Conservation (phyloP, 2,888 invertebrate genomes). For the Idaea aversata region DNA sequence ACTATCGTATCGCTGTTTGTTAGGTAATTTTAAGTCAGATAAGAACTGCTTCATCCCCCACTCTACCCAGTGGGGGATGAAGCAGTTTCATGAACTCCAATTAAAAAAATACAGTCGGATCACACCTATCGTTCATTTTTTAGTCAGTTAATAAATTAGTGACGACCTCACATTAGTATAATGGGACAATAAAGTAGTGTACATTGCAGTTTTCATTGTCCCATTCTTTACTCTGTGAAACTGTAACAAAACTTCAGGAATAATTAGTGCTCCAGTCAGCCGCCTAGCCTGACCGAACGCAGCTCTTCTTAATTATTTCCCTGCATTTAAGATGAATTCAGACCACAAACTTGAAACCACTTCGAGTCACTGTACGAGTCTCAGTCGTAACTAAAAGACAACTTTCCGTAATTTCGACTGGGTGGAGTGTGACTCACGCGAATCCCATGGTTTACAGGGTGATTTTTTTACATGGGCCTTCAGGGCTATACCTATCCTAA, state of each 20-base stretch:
- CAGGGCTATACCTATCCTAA: no score
- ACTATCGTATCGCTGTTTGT: no score
- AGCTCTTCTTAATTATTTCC: conserved; percentile 26
- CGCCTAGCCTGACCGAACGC: conserved; percentile 16
- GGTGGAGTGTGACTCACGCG: no score
- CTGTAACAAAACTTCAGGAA: conserved; percentile 27
- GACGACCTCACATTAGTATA: not conserved
- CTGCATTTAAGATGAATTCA: conserved; percentile 18
- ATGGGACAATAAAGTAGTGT: not conserved
- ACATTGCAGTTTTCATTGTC: conserved; percentile 14
- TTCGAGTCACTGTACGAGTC: not conserved
- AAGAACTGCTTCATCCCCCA: no score
- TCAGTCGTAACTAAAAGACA: not conserved
- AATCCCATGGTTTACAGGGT: no score
- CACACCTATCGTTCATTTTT: no score
- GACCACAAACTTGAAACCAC: not conserved
- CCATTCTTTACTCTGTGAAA: conserved; percentile 14
- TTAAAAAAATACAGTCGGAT: no score
- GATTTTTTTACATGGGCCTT: no score
- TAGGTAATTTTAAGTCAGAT: no score
- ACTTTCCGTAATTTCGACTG: no score
- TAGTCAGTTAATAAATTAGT: not conserved
- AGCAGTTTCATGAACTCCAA: no score
- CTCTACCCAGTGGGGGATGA: no score
- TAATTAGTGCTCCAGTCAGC: conserved; percentile 28